Base-by-base conservation (phyloP, 2,888 invertebrate species). In the Caenorhabditis zanzibari region DNA sequence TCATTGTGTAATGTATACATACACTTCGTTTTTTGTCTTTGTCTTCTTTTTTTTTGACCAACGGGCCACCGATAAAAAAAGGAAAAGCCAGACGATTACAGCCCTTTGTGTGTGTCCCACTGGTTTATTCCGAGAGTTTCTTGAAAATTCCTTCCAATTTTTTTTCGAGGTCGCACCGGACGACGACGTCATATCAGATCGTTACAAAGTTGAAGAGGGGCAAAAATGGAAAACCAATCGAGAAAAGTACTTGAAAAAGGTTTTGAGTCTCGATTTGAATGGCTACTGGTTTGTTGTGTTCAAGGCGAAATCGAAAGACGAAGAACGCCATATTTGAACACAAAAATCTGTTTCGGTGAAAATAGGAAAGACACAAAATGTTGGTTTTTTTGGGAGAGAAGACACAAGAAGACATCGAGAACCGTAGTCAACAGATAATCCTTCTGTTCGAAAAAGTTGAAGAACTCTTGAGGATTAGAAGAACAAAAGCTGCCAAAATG, bases 261-360 rank as follows among this genome's bases (percentile, higher is more conserved):
- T 26, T 52, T 61, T 32, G 54, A 56, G 52, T 69, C 32, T 32
- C 22, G 38, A 69, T 47, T 77, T 77, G 61, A 77, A 77, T 77
- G 77, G 77, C 77, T 77, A 77, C 77, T 71, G 77, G 77, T 77
- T 77, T 71, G 41, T 44, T 56, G 69, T 71, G 69, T 77, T 77
- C 77, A 77, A 68, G 66, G 68, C 58, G 47, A 49, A 47, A 76
- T 38, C 22, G n/a, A 35, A 47, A 41, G 41, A 24, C 6, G 49
- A 49, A 52, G 24, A 47, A 76, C 26, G 69, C 68, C 59, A 35
- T 44, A 41, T 41, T 54, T 54, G 54, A 26, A 24, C 24, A 41
- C 28, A 35, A 68, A 76, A 66, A 38, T 38, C 35, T 47, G 68
- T 74, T 63, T 63, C 41, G 56, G 66, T 66, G 68, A 69, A 68